phyloP scores from a whole-genome alignment of 1,140 invertebrate genomes.

The Lepidostoma basale region DNA sequence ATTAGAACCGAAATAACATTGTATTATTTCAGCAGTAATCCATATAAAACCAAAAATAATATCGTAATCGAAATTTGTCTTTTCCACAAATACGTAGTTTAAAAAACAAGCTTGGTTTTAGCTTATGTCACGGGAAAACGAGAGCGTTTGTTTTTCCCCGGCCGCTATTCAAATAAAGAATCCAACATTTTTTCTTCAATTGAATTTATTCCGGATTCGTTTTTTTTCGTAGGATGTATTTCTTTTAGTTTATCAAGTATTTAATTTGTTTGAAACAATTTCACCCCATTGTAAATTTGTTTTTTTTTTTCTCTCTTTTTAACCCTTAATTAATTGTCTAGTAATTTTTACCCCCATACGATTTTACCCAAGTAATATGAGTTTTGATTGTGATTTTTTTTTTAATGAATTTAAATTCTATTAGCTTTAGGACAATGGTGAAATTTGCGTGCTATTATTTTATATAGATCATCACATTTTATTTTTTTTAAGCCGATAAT shows the following conservation, averaged over 20 bases:
- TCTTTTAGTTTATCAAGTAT: not conserved
- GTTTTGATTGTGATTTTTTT: no score
- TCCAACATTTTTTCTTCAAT: no score
- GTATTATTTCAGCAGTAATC: no score
- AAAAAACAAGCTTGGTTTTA: not conserved
- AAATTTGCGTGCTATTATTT: not conserved
- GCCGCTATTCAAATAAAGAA: not conserved
- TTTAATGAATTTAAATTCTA: not conserved
- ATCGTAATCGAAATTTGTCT: no score
- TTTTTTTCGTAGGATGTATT: not conserved
- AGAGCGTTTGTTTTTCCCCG: not conserved
- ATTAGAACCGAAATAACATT: no score
- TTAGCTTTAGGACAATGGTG: not conserved
- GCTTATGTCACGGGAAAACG: constrained; percentile 1
- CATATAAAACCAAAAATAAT: no score
- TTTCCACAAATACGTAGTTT: no score
- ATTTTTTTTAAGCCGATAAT: not conserved
- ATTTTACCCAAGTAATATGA: no score
- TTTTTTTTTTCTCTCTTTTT: no score
- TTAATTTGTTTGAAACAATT: not conserved
- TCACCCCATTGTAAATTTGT: not conserved
- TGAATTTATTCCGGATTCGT: no score
- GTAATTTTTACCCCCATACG: no score
- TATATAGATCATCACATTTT: not conserved
- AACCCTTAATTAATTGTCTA: no score